Evolutionary conservation across 2,888 invertebrate genomes (phyloP), one percentile per base, ranked within the genome.

Genomic region (Charanyca ferruginea): DNA sequence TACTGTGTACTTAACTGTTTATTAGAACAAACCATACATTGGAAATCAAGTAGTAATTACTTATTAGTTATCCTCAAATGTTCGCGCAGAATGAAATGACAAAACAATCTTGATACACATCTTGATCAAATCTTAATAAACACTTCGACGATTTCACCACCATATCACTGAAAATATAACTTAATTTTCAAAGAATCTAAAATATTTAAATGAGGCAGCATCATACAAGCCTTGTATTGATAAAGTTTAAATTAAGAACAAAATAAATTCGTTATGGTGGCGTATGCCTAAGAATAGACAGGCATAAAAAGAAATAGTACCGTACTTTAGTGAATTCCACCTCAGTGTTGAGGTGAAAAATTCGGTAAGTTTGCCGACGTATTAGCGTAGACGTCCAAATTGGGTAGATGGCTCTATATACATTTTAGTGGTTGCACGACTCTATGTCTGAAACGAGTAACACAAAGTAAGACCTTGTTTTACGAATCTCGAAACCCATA

Each of bases 341-440:
- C 42, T 44, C 18, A 51, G 59, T 16, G 22, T 23, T 42, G 45
- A 57, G 25, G 23, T 44, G 49, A 41, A 66, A 42, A 66, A 42
- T 62, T 61, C 20, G 51, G 76, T 78, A 45, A 64, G 80, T 76
- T 78, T 75, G 65, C 53, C 44, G 57, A 75, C 22, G 57, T 68
- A 57, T 79, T 80, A 80, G 79, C 77, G 52, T 32, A 52, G 35
- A 28, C 61, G 35, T 74, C 20, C 55, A 74, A 79, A 80, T 80
- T 79, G 79, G 20, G 18, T 73, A 67, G 70, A 66, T 67, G 64
- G 57, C 68, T 67, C 32, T 52, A 45, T 62, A 38, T 3, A 38
- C 16, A 60, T 71, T n/a, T 66, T 68, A 52, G 59, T 52, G 25
- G 20, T 48, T 54, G 38, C 66, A 77, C 64, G 61, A 66, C 38